A percentile compares a stretch with the other conserved stretches of the same genome.
phyloP scores from a whole-genome alignment of 2,113 vertebrate species.

The Alethe diademata region DNA sequence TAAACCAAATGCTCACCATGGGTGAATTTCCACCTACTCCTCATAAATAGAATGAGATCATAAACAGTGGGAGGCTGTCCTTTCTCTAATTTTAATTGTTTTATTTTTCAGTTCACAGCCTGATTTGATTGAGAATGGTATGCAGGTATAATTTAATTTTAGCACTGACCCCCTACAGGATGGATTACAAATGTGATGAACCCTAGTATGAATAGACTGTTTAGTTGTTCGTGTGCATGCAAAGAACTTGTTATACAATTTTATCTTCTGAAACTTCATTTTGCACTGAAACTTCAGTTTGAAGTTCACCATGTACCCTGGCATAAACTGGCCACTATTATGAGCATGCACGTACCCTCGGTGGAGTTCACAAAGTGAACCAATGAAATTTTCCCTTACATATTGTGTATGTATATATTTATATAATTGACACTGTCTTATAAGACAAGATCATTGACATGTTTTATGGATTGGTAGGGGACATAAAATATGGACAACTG shows the following conservation, averaged over 20 bases:
- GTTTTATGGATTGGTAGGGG: conserved; percentile 50
- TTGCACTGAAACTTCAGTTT: not conserved
- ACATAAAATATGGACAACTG: conserved; percentile 20
- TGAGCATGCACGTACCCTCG: not conserved
- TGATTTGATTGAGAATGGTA: conserved; percentile 58
- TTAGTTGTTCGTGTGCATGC: conserved; percentile 1
- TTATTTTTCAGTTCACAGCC: conserved; percentile 60
- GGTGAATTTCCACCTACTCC: conserved; percentile 66
- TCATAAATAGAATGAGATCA: conserved; percentile 54
- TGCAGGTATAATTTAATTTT: conserved; percentile 64
- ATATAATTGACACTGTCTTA: conserved; percentile 21
- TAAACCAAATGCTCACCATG: conserved; percentile 64
- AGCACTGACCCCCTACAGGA: conserved; percentile 44
- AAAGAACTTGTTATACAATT: not conserved
- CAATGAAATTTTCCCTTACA: not conserved
- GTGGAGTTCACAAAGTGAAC: not conserved
- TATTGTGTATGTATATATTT: not conserved
- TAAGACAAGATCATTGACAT: conserved; percentile 8
- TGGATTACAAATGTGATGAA: conserved; percentile 33
- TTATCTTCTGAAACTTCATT: not conserved
- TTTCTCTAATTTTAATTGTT: conserved; percentile 66
- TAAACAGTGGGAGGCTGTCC: conserved; percentile 44
- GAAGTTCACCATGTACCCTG: not conserved
- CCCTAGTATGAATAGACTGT: conserved; percentile 8
- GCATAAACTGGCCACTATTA: not conserved